Evolutionary conservation across 2,888 invertebrate genomes (phyloP).

Genomic region (Stegophylla sp.): DNA sequence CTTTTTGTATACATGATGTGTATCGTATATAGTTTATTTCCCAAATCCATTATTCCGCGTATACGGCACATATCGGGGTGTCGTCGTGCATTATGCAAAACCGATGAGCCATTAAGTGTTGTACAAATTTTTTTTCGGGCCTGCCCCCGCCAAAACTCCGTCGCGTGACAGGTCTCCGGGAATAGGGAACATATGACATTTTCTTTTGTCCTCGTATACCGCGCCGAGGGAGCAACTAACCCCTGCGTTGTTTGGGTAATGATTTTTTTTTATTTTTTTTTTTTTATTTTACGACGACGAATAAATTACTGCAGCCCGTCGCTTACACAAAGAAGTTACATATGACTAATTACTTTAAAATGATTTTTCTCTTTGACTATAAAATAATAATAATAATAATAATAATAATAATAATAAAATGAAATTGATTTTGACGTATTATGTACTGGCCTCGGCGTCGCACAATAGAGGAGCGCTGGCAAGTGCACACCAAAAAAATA

Average conservation of each 20-base stretch:
- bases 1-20: not conserved
- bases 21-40: not conserved
- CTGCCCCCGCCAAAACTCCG: conserved; percentile 23
- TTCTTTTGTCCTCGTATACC: conserved; percentile 43
- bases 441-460: not conserved
- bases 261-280: conserved; percentile 45
- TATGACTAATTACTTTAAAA: conserved; percentile 57
- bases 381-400: too few relatives aligned
- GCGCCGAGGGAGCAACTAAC: conserved; percentile 49
- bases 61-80: conserved; percentile 22
- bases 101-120: conserved; percentile 59
- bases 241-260: conserved; percentile 26
- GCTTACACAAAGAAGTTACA: conserved; percentile 1
- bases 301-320: conserved; percentile 37
- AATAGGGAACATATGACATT: conserved; percentile 48
- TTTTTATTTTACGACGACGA: conserved; percentile 20
- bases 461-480: conserved; percentile 11
- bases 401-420: too few relatives aligned
- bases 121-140: conserved; percentile 52
- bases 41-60: conserved; percentile 7
- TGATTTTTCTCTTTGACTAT: conserved; percentile 37
- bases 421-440: conserved; percentile 26
- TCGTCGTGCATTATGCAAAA: conserved; percentile 53
- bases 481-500: too few relatives aligned
- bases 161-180: conserved; percentile 55